Evolutionary conservation across 2,888 invertebrate genomes (phyloP).

Genomic region (Callimorpha dominula): DNA sequence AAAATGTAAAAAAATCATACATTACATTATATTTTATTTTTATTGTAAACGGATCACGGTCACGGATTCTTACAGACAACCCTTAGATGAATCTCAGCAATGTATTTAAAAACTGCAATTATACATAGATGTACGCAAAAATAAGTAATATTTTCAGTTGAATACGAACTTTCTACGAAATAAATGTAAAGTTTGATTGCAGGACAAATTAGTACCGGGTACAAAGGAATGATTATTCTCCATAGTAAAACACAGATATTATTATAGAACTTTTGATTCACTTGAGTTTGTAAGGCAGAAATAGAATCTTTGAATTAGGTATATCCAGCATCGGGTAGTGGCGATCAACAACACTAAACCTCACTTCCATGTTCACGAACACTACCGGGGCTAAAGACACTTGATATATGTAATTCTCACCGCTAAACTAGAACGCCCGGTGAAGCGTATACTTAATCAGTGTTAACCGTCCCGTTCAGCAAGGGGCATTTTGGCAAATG

Average conservation of each 20-base stretch:
- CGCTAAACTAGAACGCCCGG: not conserved
- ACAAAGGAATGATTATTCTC: too few species aligned
- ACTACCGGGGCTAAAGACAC: not conserved
- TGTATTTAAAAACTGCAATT: too few species aligned
- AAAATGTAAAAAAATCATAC: not conserved
- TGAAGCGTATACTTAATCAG: not conserved
- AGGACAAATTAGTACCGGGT: too few species aligned
- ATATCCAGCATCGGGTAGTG: not conserved
- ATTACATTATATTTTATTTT: not conserved
- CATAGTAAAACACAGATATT: not conserved
- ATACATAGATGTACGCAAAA: not conserved
- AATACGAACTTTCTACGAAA: too few species aligned
- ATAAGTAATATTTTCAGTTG: not conserved
- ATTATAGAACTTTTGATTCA: not conserved
- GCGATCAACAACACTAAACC: not conserved
- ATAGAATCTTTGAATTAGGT: too few species aligned
- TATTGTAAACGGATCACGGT: not conserved
- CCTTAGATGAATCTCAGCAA: too few species aligned
- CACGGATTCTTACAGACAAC: too few species aligned
- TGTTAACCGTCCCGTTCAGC: not conserved
- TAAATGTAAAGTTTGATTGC: too few species aligned
- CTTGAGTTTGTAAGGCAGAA: not conserved
- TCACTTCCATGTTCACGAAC: not conserved
- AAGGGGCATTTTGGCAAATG: not conserved
- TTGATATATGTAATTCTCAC: constrained; percentile 7